Evolutionary conservation across 1,140 invertebrate genomes (phyloP), one percentile per base, ranked within the genome.

Genomic region (Babylonia areolata): DNA sequence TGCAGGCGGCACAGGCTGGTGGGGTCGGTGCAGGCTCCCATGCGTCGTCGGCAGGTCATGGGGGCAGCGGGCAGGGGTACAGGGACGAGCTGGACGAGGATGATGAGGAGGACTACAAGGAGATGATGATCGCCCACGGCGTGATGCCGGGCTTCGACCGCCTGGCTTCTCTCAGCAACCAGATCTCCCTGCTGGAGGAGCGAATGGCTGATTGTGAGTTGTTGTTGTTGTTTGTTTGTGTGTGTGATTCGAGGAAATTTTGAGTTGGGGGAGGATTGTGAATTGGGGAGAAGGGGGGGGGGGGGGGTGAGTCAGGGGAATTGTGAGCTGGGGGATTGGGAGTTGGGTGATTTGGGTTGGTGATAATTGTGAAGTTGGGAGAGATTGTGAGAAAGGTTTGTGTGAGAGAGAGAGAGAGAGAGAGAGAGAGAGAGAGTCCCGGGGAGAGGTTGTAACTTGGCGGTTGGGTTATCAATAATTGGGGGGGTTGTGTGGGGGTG

Each of bases 111-210:
- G 42, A 82, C 69, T 58, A 86, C 42, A 31, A 33, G 1, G 71
- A 58, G 3, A 51, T 51, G 15, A 46, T 73, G 31, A 31, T 80
- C 6, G 78, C 46, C 17, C 31, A 37, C 37, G n/a, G 35, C 37
- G 37, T 78, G n/a, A 69, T 80, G 46, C 35, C 64, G 35, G 42
- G 69, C 39, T 77, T 86, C 46, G 85, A 82, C 78, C 77, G 79
- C 3, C 37, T 86, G 64, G 85, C 79, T 64, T 86, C 85, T 6
- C 79, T 86, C 17, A 86, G 85, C 64, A 54, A 86, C 40, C 85
- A 86, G 85, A 82, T 86, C 28, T 86, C 85, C 0, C 37, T 86
- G 28, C 73, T 86, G 71, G 85, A 86, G 46, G 85, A 86, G 40
- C 28, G 81, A 17, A 75, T 86, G 73, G 85, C 79, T 5, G 85